Percentiles rank a stretch among this genome's conserved stretches.
Evolutionary conservation across 2,113 vertebrate genomes (phyloP).

Genomic region (Galbula dea): DNA sequence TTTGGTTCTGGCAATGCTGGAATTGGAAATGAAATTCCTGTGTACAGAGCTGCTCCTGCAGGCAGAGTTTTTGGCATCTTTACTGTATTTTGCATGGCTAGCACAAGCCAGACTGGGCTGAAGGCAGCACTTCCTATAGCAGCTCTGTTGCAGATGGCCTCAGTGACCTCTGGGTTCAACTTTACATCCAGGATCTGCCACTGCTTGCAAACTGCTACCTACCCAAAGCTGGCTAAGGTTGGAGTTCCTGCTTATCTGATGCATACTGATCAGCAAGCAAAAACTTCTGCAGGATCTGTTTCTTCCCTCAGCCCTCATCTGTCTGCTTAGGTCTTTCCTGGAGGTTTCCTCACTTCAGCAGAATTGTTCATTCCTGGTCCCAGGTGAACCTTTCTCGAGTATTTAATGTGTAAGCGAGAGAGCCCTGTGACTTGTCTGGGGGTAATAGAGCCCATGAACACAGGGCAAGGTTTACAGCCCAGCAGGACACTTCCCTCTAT

Average conservation of each 20-base stretch:
- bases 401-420: background rate
- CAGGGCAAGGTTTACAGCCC: slow-evolving; percentile 19
- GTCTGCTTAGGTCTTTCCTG: background rate
- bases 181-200: background rate
- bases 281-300: background rate
- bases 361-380: background rate
- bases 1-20: background rate
- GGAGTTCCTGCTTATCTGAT: background rate
- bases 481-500: slow-evolving; percentile 42
- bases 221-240: background rate
- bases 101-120: background rate
- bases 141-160: background rate
- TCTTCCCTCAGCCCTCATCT: background rate
- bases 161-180: background rate
- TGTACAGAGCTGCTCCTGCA: background rate
- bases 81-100: accelerated
- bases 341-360: background rate
- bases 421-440: slow-evolving; percentile 23
- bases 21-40: background rate
- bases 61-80: background rate
- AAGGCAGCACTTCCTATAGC: background rate
- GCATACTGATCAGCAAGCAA: background rate
- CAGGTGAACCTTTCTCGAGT: background rate
- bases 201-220: background rate
- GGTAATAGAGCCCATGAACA: background rate